Percentiles rank a stretch among this genome's conserved stretches.
These are phyloP conservation scores for Pavo muticus DNA, from an alignment of 2,113 vertebrate species.

Conservation along the genomic window DNA sequence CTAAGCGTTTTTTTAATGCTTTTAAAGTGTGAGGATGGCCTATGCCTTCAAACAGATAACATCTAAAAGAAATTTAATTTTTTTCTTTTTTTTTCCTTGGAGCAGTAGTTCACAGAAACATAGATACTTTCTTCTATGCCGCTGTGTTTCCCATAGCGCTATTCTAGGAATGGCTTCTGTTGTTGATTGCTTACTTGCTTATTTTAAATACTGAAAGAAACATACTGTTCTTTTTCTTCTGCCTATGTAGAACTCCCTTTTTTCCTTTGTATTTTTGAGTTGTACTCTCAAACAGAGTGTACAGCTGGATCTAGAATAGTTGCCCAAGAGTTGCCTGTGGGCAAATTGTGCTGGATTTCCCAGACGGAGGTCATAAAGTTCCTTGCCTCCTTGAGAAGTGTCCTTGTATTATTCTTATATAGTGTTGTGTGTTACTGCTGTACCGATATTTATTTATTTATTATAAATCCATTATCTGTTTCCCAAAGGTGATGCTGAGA, in stretches of 20 bases:
- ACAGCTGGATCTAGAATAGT: too few relatives aligned
- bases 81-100: not conserved
- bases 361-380: too few relatives aligned
- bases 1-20: not conserved
- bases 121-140: accelerated
- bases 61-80: not conserved
- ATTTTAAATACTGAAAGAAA: not conserved
- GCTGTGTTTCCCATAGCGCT: not conserved
- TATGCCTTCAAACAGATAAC: not conserved
- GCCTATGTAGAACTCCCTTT: not conserved
- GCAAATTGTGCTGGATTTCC: too few relatives aligned
- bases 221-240: not conserved
- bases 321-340: too few relatives aligned
- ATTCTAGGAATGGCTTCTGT: too few relatives aligned
- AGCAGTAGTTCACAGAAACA: not conserved
- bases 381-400: too few relatives aligned
- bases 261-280: not conserved
- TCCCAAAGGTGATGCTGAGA: too few relatives aligned
- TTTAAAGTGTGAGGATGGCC: not conserved
- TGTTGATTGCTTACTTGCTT: too few relatives aligned
- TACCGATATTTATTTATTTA: too few relatives aligned
- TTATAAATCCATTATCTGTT: too few relatives aligned
- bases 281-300: not conserved
- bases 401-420: too few relatives aligned
- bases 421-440: too few relatives aligned